A percentile compares a stretch with the other conserved stretches of the same genome.
Conservation (phyloP, 2,888 invertebrate species). For the Leptopilina drosophilae region DNA sequence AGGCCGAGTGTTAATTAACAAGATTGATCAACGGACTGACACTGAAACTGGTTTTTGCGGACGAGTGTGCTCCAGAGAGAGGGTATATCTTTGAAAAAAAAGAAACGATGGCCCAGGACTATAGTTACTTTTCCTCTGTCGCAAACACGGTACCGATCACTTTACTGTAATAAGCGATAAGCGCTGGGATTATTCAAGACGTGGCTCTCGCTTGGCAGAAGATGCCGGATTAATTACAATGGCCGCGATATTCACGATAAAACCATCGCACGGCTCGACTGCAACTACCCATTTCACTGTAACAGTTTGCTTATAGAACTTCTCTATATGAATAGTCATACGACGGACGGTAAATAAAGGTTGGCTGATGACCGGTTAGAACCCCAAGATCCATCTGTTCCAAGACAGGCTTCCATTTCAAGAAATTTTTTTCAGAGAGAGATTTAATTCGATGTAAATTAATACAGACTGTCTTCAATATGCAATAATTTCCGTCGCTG, state of each 20-base stretch:
- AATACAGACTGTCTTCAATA: slow-evolving; percentile 17
- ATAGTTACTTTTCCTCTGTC: slow-evolving; percentile 50
- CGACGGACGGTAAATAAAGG: slow-evolving; percentile 31
- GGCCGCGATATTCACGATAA: slow-evolving; percentile 38
- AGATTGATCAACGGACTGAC: slow-evolving; percentile 71
- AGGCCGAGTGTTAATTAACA: slow-evolving; percentile 72
- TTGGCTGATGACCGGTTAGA: slow-evolving; percentile 25
- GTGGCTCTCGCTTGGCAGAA: slow-evolving; percentile 36
- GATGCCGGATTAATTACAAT: slow-evolving; percentile 48
- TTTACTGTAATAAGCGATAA: slow-evolving; percentile 53
- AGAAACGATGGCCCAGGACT: slow-evolving; percentile 46
- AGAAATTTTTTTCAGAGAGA: background rate
- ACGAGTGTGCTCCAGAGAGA: background rate
- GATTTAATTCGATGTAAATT: slow-evolving; percentile 35
- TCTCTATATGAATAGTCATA: slow-evolving; percentile 30
- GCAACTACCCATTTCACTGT: background rate
- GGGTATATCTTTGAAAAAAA: slow-evolving; percentile 9
- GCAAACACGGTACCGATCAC: slow-evolving; percentile 45
- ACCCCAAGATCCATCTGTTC: background rate
- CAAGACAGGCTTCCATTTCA: background rate
- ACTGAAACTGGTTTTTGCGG: slow-evolving; percentile 64
- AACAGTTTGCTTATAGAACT: slow-evolving; percentile 3
- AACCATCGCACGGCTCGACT: background rate
- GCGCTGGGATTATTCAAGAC: slow-evolving; percentile 41
- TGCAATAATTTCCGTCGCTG: slow-evolving; percentile 3